Evolutionary conservation across 2,113 vertebrate species (phyloP), one percentile per base, ranked within the genome.

Genomic region (Catharus minimus): DNA sequence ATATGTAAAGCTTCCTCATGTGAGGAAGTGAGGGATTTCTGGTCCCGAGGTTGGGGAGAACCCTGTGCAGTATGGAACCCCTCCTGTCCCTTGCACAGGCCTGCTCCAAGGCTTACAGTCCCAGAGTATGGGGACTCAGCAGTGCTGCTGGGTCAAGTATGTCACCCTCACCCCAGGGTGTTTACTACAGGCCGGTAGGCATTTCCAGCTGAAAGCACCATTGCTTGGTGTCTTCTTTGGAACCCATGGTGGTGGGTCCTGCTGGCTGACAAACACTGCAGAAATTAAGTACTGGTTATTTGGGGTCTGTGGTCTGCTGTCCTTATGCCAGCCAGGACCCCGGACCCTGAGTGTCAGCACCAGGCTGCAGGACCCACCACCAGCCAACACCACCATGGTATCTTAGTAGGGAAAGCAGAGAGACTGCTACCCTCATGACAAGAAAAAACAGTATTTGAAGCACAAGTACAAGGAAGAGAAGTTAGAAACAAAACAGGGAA

Each of bases 121-220:
- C 50, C 33, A 24, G 43, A 52, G 19, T 5, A 36, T 1, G 5
- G 16, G 36, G 26, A 46, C 52, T 56, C 64, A n/a, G 56, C 39
- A 87, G 67, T 17, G 4, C 46, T 26, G 5, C 56, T 44, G 30
- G 24, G 7, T 47, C 64, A 76, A 38, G 52, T 13, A 28, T 0
- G 0, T 32, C 68, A 57, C n/a, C 15, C 64, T 79, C 2, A 1
- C 2, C 5, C 43, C 1, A 3, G 55, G 23, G 18, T 2, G 1
- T 67, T 79, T 52, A 32, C 39, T 36, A 39, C 13, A 80, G 67
- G 10, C 7, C 3, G 5, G 30, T 3, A 56, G 41, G 13, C 15
- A n/a, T 71, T 66, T 91, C 78, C 33, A 36, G n/a, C 41, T n/a
- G 18, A 60, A 83, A 49, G 33, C 13, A 46, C 16, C 7, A 11